These are phyloP conservation scores for Batillaria attramentaria DNA, from an alignment of 1,140 invertebrate species.

Conservation along the genomic window DNA sequence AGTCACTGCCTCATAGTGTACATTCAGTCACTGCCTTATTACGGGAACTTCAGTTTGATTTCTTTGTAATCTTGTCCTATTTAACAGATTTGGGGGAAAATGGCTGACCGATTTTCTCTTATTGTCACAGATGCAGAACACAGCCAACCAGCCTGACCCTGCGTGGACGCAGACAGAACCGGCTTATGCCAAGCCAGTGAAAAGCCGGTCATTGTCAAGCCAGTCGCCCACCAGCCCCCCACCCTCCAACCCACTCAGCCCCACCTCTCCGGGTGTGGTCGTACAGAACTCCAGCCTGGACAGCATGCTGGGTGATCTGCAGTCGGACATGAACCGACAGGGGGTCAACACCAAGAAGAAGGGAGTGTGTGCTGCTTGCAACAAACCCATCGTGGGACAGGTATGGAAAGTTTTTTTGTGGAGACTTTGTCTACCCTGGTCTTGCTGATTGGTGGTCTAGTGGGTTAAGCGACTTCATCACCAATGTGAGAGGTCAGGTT, in stretches of 20 bases:
- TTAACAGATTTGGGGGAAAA: no score
- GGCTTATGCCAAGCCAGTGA: constrained; percentile 75
- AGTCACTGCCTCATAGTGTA: no score
- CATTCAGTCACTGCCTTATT: no score
- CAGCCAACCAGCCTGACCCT: constrained; percentile 14
- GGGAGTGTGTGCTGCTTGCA: constrained; percentile 97
- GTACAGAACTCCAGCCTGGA: constrained; percentile 83
- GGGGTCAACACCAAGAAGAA: constrained; percentile 98
- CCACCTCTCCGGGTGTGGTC: not conserved
- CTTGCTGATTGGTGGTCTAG: no score
- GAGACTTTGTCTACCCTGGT: no score
- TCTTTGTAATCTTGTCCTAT: no score
- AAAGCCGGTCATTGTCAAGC: constrained; percentile 44
- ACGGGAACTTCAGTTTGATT: no score
- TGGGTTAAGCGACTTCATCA: no score
- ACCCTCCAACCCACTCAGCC: constrained; percentile 24
- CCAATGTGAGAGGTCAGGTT: no score
- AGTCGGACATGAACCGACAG: constrained; percentile 83
- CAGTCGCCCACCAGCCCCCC: constrained; percentile 34
- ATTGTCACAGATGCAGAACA: constrained; percentile 2
- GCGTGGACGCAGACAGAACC: constrained; percentile 73
- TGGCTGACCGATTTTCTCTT: no score
- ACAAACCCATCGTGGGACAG: constrained; percentile 98
- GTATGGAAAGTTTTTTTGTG: constrained; percentile 74
- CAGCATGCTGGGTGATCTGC: constrained; percentile 93